Evolutionary conservation across 2,797 vertebrate species (phyloP).

Genomic region (Rhynchotus rufescens): DNA sequence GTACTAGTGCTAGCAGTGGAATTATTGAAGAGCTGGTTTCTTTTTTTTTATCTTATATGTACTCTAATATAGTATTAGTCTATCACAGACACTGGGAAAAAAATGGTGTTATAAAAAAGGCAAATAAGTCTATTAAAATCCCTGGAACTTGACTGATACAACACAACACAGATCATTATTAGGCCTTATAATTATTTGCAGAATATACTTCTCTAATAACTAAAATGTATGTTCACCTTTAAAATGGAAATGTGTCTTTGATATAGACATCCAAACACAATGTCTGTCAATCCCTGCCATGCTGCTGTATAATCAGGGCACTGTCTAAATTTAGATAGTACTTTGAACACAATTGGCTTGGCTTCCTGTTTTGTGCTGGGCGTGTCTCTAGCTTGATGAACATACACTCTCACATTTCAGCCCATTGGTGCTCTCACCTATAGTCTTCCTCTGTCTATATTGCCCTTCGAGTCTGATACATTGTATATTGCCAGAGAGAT

Average conservation of each 20-base stretch:
- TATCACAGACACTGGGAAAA: rapidly evolving
- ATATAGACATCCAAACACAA: neutral
- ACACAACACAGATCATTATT: neutral
- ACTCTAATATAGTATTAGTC: neutral
- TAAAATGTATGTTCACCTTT: neutral
- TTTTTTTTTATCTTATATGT: neutral
- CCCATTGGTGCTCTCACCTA: rapidly evolving
- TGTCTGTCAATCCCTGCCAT: neutral
- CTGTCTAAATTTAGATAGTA: neutral
- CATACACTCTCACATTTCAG: neutral
- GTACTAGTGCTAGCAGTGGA: neutral
- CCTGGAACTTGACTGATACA: neutral
- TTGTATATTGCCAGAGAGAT: rapidly evolving
- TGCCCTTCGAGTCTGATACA: neutral
- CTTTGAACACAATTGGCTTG: neutral
- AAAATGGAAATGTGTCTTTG: neutral
- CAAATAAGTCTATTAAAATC: neutral
- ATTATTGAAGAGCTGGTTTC: neutral
- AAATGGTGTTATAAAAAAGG: neutral
- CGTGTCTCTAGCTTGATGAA: neutral
- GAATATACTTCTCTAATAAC: neutral
- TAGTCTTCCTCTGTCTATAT: neutral
- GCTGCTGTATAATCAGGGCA: neutral
- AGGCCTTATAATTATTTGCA: neutral
- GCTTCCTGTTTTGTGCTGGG: neutral